Percentiles rank a stretch among this genome's conserved stretches.
Evolutionary conservation across 2,888 invertebrate genomes (phyloP).

Genomic region (Synergus gifuensis): DNA sequence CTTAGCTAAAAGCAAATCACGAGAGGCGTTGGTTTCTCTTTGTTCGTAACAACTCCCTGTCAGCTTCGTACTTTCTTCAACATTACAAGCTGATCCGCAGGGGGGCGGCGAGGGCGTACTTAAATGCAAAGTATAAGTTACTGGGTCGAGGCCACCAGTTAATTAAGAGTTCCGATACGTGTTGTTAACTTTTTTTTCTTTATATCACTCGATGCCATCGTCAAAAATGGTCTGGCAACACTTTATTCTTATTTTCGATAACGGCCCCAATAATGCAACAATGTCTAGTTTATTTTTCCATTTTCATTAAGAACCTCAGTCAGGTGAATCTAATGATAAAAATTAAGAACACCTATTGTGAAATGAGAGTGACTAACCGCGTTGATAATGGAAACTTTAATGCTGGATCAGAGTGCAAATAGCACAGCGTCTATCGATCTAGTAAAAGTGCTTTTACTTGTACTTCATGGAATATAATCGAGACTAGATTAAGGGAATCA

Average conservation of each 20-base stretch:
- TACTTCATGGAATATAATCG: constrained; percentile 27
- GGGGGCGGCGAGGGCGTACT: constrained; percentile 48
- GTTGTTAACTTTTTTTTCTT: constrained; percentile 10
- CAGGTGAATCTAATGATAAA: too few relatives aligned
- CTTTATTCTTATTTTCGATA: neutral
- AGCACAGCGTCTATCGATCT: neutral
- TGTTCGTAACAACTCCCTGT: constrained; percentile 35
- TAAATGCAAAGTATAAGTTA: constrained; percentile 53
- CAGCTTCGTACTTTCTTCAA: constrained; percentile 36
- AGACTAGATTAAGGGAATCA: constrained; percentile 32
- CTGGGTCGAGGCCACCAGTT: constrained; percentile 60
- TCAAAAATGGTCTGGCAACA: neutral
- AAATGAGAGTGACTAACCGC: neutral
- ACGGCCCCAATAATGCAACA: neutral
- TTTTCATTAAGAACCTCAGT: neutral
- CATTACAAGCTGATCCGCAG: constrained; percentile 45
- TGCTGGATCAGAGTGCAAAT: constrained; percentile 23
- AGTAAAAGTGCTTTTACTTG: constrained; percentile 40
- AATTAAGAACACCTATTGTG: neutral
- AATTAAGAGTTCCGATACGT: constrained; percentile 49
- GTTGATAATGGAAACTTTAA: constrained; percentile 20
- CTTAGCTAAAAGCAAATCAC: constrained; percentile 35
- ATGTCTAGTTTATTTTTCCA: neutral
- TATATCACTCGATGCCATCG: neutral
- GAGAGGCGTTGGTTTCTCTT: constrained; percentile 40